A percentile compares a stretch with the other conserved stretches of the same genome.
phyloP scores from a whole-genome alignment of 2,113 vertebrate genomes.

The Colossoma macropomum region DNA sequence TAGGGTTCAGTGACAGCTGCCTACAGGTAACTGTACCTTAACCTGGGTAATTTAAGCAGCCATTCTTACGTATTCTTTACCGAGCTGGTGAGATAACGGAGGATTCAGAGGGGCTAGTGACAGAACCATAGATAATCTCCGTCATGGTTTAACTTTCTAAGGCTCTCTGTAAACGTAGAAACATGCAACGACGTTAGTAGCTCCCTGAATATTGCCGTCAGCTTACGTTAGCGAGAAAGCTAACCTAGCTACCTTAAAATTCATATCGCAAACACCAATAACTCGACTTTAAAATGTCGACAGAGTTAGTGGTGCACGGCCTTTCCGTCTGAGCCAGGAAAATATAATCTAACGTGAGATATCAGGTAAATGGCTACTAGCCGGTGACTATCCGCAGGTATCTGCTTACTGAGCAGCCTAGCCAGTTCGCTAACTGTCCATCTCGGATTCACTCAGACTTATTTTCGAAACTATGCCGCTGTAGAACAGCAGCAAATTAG shows the following conservation, averaged over 20 bases:
- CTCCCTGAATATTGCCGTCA: not conserved
- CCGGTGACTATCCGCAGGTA: not conserved
- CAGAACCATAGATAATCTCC: not conserved
- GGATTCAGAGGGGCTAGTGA: not conserved
- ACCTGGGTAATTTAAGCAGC: not conserved
- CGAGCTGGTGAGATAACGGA: not conserved
- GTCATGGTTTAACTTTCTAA: not conserved
- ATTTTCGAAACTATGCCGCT: too few species aligned
- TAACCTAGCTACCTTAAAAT: not conserved
- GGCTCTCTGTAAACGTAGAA: not conserved
- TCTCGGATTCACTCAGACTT: not conserved
- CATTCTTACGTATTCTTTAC: not conserved
- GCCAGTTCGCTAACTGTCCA: not conserved
- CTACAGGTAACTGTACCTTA: not conserved
- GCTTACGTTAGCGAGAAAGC: not conserved
- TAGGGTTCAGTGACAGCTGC: not conserved
- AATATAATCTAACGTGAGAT: not conserved
- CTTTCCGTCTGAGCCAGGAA: not conserved
- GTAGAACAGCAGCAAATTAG: too few species aligned
- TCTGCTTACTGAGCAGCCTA: constrained; percentile 3
- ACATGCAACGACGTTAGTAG: not conserved
- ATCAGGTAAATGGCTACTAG: constrained; percentile 42
- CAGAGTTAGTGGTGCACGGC: not conserved
- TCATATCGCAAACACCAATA: not conserved
- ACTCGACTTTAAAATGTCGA: not conserved